Conservation (phyloP, 2,888 invertebrate genomes). For the Leptodirus hochenwartii region DNA sequence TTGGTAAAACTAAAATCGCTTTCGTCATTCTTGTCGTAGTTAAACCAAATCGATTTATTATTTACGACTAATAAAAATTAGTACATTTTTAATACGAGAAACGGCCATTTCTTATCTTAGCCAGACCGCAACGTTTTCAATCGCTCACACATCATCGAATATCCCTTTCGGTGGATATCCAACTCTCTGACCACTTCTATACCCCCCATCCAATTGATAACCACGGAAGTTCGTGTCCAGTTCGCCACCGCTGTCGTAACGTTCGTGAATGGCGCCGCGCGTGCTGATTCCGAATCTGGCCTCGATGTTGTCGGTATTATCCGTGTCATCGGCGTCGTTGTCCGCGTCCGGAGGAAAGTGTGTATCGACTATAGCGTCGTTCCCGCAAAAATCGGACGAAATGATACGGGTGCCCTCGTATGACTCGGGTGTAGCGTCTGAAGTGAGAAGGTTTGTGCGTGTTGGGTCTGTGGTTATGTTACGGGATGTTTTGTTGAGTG, state of each 20-base stretch:
- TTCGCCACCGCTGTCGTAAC: slow-evolving; percentile 20
- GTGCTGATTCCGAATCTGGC: slow-evolving; percentile 48
- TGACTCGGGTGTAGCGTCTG: too few species aligned
- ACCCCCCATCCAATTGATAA: too few species aligned
- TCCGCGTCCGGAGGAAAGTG: slow-evolving; percentile 23
- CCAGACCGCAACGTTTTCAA: too few species aligned
- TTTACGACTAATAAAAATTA: too few species aligned
- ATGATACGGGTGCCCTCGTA: slow-evolving; percentile 59
- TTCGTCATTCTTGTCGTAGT: too few species aligned
- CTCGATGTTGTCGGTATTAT: slow-evolving; percentile 33
- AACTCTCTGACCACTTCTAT: slow-evolving; percentile 22
- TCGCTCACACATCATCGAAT: slow-evolving; percentile 62
- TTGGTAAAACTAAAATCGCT: too few species aligned
- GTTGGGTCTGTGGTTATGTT: too few species aligned
- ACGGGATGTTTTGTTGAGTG: too few species aligned
- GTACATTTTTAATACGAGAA: too few species aligned
- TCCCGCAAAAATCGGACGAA: slow-evolving; percentile 33
- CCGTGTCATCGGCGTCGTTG: slow-evolving; percentile 14
- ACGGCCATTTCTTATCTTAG: too few species aligned
- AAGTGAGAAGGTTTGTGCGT: slow-evolving; percentile 51
- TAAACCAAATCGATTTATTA: too few species aligned
- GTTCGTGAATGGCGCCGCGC: slow-evolving; percentile 27
- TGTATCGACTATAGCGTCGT: slow-evolving; percentile 22
- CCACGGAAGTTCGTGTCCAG: too few species aligned
- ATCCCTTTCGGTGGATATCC: slow-evolving; percentile 58